Evolutionary conservation across 2,888 invertebrate genomes (phyloP).

Genomic region (Lutraria lutraria): DNA sequence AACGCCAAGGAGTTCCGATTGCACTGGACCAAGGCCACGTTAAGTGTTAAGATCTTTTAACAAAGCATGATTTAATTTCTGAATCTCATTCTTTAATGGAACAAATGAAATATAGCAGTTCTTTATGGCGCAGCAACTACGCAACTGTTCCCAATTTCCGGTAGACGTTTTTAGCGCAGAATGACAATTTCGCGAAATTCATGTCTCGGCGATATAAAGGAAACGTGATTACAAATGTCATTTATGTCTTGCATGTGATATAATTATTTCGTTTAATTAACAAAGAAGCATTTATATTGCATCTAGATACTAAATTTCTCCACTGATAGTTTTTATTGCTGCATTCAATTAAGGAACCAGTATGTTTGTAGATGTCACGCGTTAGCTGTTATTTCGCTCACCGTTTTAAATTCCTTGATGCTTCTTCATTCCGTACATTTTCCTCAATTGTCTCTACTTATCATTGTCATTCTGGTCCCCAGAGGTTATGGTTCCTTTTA

Average conservation of each 20-base stretch:
- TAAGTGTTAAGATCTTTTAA: too few species aligned
- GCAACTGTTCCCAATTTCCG: too few species aligned
- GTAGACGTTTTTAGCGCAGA: not conserved
- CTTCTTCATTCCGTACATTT: not conserved
- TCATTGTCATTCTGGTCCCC: too few species aligned
- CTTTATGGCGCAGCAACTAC: too few species aligned
- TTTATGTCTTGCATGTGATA: not conserved
- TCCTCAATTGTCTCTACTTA: too few species aligned
- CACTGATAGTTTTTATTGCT: not conserved
- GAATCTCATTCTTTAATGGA: too few species aligned
- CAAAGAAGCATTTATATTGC: not conserved
- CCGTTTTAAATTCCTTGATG: not conserved
- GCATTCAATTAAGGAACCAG: not conserved
- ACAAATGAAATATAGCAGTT: too few species aligned
- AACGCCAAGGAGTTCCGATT: too few species aligned
- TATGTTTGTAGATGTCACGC: not conserved
- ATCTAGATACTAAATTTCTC: not conserved
- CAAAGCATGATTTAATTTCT: too few species aligned
- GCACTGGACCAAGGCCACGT: too few species aligned
- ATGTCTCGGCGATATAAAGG: not conserved
- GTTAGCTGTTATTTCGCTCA: not conserved
- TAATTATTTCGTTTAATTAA: slow-evolving; percentile 16
- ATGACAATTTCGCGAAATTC: not conserved
- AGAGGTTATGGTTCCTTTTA: too few species aligned
- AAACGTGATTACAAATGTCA: not conserved